These are phyloP conservation scores for Odontomachus brunneus DNA, from an alignment of 1,140 invertebrate genomes.

Conservation along the genomic window DNA sequence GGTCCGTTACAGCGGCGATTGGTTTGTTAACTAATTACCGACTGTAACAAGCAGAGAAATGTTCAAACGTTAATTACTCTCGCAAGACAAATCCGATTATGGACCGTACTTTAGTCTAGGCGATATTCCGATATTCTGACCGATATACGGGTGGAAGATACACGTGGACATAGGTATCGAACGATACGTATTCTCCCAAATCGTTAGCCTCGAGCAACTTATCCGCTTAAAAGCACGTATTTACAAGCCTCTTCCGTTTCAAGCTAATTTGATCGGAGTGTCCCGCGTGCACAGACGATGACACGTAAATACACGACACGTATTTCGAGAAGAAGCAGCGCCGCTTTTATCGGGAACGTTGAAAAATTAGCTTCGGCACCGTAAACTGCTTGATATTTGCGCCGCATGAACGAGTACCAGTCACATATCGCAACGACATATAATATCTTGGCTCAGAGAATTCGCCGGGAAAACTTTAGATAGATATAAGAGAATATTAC, in stretches of 20 bases:
- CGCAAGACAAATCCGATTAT: constrained; percentile 59
- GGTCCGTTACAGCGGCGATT: constrained; percentile 52
- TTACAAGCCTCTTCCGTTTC: background rate
- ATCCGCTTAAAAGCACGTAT: constrained; percentile 8
- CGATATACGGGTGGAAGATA: background rate
- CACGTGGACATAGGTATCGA: too few species aligned
- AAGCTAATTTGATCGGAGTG: background rate
- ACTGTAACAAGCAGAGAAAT: constrained; percentile 50
- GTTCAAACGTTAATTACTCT: constrained; percentile 56
- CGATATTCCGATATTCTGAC: constrained; percentile 48
- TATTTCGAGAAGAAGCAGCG: background rate
- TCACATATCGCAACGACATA: constrained; percentile 31
- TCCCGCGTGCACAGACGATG: background rate
- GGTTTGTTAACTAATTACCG: constrained; percentile 59
- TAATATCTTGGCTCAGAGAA: constrained; percentile 47
- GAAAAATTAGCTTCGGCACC: constrained; percentile 20
- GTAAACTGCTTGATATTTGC: background rate
- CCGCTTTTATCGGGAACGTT: background rate
- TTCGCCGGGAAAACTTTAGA: constrained; percentile 61
- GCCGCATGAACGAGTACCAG: constrained; percentile 25
- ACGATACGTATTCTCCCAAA: background rate
- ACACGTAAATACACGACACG: background rate
- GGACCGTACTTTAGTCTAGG: constrained; percentile 46
- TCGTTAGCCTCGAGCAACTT: constrained; percentile 26
- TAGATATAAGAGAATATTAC: constrained; percentile 65